Conservation (phyloP, 2,797 vertebrate genomes). For the Scleropages formosus region DNA sequence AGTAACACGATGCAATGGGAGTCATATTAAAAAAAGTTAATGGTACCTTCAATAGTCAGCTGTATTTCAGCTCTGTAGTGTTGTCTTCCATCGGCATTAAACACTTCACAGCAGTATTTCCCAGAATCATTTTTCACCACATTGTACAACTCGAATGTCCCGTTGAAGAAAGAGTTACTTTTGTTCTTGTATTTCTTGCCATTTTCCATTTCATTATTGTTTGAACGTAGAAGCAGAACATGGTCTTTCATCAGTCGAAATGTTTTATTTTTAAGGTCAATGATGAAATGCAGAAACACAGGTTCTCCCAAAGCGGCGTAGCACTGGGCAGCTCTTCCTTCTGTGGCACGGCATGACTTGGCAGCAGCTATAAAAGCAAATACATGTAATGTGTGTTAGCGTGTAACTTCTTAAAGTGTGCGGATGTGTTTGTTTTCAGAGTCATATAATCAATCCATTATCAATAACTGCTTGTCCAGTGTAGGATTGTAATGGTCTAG, state of each 20-base stretch:
- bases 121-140: constrained; percentile 7
- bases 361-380: neutral
- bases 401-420: too few relatives aligned
- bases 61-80: neutral
- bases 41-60: constrained; percentile 16
- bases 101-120: neutral
- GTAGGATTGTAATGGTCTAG: too few relatives aligned
- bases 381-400: neutral
- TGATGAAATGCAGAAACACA: neutral
- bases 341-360: neutral
- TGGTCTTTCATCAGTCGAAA: neutral
- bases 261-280: accelerated
- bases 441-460: too few relatives aligned
- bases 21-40: neutral
- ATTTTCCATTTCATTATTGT: accelerated
- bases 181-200: neutral
- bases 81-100: neutral
- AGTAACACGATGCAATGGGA: neutral
- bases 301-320: constrained; percentile 7
- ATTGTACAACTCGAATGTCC: neutral
- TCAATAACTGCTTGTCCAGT: too few relatives aligned
- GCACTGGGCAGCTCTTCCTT: neutral
- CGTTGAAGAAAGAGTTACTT: neutral
- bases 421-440: too few relatives aligned
- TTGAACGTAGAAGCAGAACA: neutral